These are phyloP conservation scores for Australoheros scitulus DNA, from an alignment of 2,113 vertebrate genomes.

Conservation along the genomic window DNA sequence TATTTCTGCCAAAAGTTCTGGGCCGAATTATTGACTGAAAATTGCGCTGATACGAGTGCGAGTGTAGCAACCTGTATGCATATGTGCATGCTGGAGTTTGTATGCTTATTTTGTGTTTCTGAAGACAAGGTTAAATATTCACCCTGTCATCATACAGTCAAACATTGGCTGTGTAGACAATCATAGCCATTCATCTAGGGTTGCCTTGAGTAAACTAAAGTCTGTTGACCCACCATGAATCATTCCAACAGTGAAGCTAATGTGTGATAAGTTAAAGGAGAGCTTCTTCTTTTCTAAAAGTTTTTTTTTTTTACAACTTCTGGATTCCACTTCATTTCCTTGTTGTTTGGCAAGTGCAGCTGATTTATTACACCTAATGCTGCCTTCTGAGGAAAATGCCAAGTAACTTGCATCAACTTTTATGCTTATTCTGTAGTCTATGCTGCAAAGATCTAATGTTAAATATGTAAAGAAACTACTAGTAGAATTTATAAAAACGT, in stretches of 20 bases:
- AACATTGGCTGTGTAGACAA: not conserved
- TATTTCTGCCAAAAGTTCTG: not conserved
- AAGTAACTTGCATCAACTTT: not conserved
- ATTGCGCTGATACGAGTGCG: not conserved
- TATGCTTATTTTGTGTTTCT: not conserved
- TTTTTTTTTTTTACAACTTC: not conserved
- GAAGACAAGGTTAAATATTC: conserved; percentile 28
- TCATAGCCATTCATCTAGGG: not conserved
- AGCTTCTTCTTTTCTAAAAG: not conserved
- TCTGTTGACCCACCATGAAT: not conserved
- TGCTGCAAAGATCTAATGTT: not conserved
- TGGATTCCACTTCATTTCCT: not conserved
- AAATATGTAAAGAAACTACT: not conserved
- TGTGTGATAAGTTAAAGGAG: not conserved
- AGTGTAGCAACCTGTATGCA: not conserved
- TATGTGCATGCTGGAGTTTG: not conserved
- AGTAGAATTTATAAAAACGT: not conserved
- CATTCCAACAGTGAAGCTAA: not conserved
- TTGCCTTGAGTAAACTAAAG: not conserved
- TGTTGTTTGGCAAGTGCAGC: not conserved
- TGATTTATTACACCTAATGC: not conserved
- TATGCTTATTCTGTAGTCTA: not conserved
- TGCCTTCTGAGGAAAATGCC: not conserved
- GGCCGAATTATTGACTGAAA: not conserved
- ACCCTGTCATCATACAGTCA: not conserved